Conservation (phyloP, 2,888 invertebrate genomes). For the Nineta flava region DNA sequence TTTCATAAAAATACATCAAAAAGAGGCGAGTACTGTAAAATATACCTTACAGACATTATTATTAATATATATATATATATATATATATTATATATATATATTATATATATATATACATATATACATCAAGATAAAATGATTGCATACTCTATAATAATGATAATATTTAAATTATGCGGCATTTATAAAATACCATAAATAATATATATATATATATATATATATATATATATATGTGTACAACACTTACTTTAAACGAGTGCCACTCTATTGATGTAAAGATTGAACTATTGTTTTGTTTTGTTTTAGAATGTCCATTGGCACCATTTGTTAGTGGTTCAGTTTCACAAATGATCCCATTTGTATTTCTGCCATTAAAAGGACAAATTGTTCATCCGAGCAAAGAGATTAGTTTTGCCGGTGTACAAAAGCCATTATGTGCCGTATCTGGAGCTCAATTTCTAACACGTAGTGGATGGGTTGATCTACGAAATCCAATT, state of each 20-base stretch:
- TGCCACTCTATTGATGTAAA: not conserved
- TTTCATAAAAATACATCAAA: no score
- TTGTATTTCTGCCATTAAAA: slow-evolving; percentile 68
- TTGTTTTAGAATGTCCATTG: slow-evolving; percentile 46
- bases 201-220: not conserved
- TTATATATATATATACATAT: no score
- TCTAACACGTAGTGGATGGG: slow-evolving; percentile 61
- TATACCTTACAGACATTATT: not conserved
- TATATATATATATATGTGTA: slow-evolving; percentile 2
- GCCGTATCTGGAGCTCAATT: slow-evolving; percentile 75
- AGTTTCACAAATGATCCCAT: slow-evolving; percentile 62
- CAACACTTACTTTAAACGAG: not conserved
- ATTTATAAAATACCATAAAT: not conserved
- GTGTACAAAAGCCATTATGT: slow-evolving; percentile 64
- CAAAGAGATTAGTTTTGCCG: slow-evolving; percentile 68
- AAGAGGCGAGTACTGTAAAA: not conserved
- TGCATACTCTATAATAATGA: no score
- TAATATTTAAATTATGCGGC: no score
- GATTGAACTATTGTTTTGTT: no score
- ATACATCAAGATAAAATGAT: no score
- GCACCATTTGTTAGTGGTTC: slow-evolving; percentile 62
- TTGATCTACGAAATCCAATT: slow-evolving; percentile 59
- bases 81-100: no score
- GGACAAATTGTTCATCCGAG: slow-evolving; percentile 82
- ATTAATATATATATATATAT: not conserved